These are phyloP conservation scores for Norana najaformis DNA, from an alignment of 2,888 invertebrate genomes.

Conservation along the genomic window DNA sequence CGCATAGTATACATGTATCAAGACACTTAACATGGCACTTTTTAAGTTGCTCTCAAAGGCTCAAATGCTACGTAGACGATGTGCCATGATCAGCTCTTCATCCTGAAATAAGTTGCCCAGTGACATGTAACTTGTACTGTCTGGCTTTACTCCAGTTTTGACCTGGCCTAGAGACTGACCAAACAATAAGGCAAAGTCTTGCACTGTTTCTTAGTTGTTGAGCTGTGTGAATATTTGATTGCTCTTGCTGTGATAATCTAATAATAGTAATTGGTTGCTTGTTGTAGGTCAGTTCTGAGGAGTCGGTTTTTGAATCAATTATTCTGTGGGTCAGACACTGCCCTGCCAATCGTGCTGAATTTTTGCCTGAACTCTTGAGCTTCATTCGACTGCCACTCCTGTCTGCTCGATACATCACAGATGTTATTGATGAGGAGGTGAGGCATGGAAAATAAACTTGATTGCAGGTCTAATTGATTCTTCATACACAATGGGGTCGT, in stretches of 20 bases:
- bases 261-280: background rate
- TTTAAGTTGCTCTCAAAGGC: background rate
- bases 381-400: constrained; percentile 57
- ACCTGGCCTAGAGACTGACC: background rate
- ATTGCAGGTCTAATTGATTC: too few relatives aligned
- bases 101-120: background rate
- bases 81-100: background rate
- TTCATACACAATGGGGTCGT: background rate
- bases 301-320: constrained; percentile 59
- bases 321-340: constrained; percentile 57
- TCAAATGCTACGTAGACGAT: background rate
- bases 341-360: constrained; percentile 45
- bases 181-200: background rate
- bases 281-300: constrained; percentile 57
- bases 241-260: background rate
- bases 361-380: constrained; percentile 52
- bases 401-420: constrained; percentile 58
- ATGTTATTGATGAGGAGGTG: constrained; percentile 59
- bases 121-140: background rate
- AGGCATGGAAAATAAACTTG: background rate
- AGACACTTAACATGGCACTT: background rate
- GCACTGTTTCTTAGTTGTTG: background rate
- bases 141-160: background rate
- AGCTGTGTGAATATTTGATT: background rate
- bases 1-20: background rate